Conservation (phyloP, 2,113 vertebrate genomes). For the Lophura nycthemera region DNA sequence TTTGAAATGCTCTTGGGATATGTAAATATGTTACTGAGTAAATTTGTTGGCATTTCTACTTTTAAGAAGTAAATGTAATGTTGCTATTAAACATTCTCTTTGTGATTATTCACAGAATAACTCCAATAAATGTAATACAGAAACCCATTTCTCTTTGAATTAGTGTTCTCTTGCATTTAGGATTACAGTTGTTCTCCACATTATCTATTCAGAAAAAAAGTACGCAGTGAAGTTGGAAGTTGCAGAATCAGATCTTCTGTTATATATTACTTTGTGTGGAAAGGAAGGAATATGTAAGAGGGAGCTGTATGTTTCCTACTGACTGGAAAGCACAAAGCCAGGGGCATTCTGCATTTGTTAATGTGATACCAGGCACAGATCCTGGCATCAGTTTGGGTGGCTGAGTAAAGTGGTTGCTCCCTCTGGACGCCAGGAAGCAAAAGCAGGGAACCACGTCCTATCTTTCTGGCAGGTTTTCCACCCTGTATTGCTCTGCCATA, state of each 20-base stretch:
- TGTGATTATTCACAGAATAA: slow-evolving; percentile 28
- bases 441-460: rapidly evolving
- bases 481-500: not conserved
- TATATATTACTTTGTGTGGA: not conserved
- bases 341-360: not conserved
- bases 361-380: not conserved
- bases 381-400: rapidly evolving
- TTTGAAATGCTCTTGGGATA: slow-evolving; percentile 12
- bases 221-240: not conserved
- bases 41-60: not conserved
- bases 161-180: not conserved
- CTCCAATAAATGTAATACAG: no score
- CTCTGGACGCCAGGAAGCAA: not conserved
- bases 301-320: not conserved
- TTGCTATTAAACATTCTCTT: not conserved
- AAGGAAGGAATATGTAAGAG: not conserved
- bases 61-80: not conserved
- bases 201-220: not conserved
- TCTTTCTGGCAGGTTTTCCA: not conserved
- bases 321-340: not conserved
- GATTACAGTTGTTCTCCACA: not conserved
- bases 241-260: not conserved
- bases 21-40: not conserved
- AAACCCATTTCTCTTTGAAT: not conserved
- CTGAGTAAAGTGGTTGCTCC: not conserved